These are phyloP conservation scores for Myotis lucifugus DNA, from an alignment of 2,113 vertebrate genomes.

Conservation along the genomic window DNA sequence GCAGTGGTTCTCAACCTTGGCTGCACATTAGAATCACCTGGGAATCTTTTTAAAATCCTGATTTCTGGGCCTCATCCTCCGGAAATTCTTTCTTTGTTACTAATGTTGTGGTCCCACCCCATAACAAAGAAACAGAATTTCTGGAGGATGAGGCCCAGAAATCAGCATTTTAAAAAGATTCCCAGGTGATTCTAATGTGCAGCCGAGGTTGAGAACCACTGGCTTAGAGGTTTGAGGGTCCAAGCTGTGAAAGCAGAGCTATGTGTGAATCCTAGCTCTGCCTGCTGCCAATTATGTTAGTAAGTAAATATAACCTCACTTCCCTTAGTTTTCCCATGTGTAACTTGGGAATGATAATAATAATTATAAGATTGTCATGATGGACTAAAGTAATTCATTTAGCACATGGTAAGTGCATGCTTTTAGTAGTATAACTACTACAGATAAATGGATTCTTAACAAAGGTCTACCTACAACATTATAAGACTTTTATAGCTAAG, in stretches of 20 bases:
- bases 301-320: background rate
- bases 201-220: background rate
- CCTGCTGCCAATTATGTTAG: background rate
- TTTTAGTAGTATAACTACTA: background rate
- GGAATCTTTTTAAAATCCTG: too few species aligned
- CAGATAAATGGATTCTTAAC: background rate
- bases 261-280: background rate
- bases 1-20: too few species aligned
- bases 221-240: background rate
- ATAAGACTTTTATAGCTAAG: background rate
- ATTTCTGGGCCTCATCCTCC: too few species aligned
- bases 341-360: background rate
- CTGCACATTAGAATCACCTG: too few species aligned
- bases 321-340: constrained; percentile 6
- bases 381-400: background rate
- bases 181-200: too few species aligned
- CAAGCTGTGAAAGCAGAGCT: background rate
- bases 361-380: background rate
- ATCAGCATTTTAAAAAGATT: too few species aligned
- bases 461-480: background rate
- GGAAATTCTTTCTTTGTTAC: too few species aligned
- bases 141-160: too few species aligned
- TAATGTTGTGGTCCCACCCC: too few species aligned
- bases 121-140: too few species aligned
- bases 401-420: background rate